A percentile compares a stretch with the other conserved stretches of the same genome.
Conservation (phyloP, 2,797 vertebrate genomes). For the Acrossocheilus wenchowensis region DNA sequence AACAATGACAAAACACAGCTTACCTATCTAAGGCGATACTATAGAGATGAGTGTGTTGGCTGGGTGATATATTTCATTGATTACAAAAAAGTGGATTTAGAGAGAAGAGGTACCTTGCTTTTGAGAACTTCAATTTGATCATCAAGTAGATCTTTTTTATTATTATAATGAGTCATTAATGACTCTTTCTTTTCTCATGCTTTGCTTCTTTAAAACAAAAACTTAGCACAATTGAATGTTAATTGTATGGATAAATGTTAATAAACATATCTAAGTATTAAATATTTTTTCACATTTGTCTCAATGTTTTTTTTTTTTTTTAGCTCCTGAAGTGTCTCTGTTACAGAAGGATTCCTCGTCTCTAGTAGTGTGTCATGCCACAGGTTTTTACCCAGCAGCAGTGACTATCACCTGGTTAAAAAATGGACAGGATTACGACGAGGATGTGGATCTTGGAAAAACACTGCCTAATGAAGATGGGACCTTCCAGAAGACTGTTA, state of each 20-base stretch:
- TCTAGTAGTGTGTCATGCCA: slow-evolving; percentile 61
- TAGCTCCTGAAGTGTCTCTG: slow-evolving; percentile 53
- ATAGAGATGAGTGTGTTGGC: rapidly evolving
- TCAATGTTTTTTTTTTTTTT: background rate
- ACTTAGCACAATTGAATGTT: background rate
- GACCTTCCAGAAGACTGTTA: slow-evolving; percentile 65
- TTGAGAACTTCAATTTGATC: background rate
- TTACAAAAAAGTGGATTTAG: rapidly evolving
- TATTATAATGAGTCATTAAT: background rate
- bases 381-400: slow-evolving; percentile 67
- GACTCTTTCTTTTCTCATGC: background rate
- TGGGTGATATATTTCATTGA: background rate
- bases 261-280: background rate
- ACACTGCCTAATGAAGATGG: slow-evolving; percentile 65
- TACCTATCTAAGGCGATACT: rapidly evolving
- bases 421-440: slow-evolving; percentile 53
- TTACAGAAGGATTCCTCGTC: slow-evolving; percentile 52
- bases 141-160: background rate
- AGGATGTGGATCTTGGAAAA: slow-evolving; percentile 57
- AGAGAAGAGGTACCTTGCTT: background rate
- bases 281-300: background rate
- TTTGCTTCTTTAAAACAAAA: background rate
- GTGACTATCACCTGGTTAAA: slow-evolving; percentile 59
- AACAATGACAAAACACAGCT: background rate
- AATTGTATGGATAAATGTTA: background rate